These are phyloP conservation scores for Mystacornis crossleyi DNA, from an alignment of 2,113 vertebrate genomes.

Conservation along the genomic window DNA sequence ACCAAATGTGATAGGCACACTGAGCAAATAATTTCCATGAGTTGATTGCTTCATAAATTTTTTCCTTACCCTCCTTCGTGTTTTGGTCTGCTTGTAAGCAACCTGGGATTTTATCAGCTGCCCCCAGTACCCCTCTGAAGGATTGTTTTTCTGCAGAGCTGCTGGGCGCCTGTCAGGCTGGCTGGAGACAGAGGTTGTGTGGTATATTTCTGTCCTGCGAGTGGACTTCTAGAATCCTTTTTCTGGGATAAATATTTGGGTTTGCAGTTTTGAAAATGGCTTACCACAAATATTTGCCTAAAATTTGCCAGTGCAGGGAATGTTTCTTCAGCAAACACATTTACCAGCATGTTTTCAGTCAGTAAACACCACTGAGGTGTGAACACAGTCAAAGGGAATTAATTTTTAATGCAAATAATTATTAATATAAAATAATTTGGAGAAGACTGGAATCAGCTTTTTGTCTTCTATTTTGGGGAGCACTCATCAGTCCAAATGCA, in stretches of 20 bases:
- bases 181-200: neutral
- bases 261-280: constrained; percentile 42
- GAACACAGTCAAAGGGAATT: neutral
- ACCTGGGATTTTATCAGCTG: neutral
- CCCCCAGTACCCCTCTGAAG: neutral
- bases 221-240: neutral
- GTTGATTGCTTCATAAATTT: neutral
- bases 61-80: neutral
- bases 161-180: neutral
- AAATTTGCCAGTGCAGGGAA: constrained; percentile 33
- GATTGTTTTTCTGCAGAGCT: constrained; percentile 4
- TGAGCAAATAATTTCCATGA: neutral
- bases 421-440: constrained; percentile 1
- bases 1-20: neutral
- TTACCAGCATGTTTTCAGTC: constrained; percentile 35
- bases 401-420: neutral
- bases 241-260: constrained; percentile 52
- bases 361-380: constrained; percentile 34
- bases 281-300: constrained; percentile 64
- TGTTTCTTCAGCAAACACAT: constrained; percentile 66
- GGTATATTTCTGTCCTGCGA: constrained; percentile 7
- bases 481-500: neutral
- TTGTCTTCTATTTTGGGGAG: neutral
- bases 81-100: neutral
- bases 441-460: neutral